Base-by-base conservation (phyloP, 2,888 invertebrate genomes). In the Nomada fabriciana region DNA sequence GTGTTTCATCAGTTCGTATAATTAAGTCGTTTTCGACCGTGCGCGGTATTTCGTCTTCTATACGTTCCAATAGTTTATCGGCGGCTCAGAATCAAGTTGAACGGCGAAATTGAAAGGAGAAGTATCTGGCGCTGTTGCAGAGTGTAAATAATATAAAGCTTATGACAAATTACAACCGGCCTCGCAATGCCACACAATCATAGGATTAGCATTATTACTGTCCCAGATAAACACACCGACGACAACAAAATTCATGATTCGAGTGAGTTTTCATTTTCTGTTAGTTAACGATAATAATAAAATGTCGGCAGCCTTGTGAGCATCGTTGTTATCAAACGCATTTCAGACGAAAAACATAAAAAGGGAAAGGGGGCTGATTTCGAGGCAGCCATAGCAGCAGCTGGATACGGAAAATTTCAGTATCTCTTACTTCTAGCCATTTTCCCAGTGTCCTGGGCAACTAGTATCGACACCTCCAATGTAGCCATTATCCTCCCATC, bases 401-500 rank as follows among this genome's bases (percentile, higher is more conserved):
- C 97, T 0, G 96, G 96, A 43, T 96, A 95, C 89, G 97, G 97
- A 15, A 95, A 95, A 88, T 97, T 97, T 94, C 96, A 97, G 92
- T 90, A 95, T 18, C 89, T 95, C 2, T 91, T 95, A 25, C 93
- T 97, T 64, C 91, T 96, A 86, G 89, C 95, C 70, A 94, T 96
- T 77, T 93, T 96, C 63, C 96, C 96, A 0, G 96, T 95, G 10
- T 96, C 96, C 90, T 96, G 96, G 95, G 95, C 96, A 2, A 95
- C 96, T 7, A 95, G 96, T 23, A 96, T 96, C 72, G 97, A 97
- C 88, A 96, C 97, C 77, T 96, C 96, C 67, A 95, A 96, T 2
- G 95, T 96, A 89, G 96, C 97, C 0, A 96, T 96, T 92, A 96
- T 97, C 88, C 95, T 97, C 90, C 97, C 97, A 0, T 95, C 96